Evolutionary conservation across 30 jellyfish, hydroid and myxozoan genomes (phyloP).

Genomic region (Turritopsis dohrnii): DNA sequence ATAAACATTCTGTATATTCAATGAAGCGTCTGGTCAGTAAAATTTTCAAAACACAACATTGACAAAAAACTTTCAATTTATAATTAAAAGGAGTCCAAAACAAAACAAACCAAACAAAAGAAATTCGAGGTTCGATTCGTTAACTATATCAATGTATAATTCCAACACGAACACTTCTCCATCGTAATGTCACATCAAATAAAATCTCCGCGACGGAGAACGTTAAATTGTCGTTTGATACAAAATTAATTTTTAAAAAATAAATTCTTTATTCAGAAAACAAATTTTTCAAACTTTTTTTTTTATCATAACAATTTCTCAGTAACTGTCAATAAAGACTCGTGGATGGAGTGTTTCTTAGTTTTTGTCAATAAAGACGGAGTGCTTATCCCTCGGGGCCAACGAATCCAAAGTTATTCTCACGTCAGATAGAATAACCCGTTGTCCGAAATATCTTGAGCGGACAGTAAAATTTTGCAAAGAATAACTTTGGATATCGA

Average conservation of each 20-base stretch:
- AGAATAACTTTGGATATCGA: not conserved
- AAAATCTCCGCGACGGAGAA: not conserved
- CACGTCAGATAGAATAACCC: not conserved
- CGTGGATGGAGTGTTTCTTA: not conserved
- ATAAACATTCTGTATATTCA: too few relatives aligned
- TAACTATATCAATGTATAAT: not conserved
- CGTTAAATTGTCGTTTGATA: not conserved
- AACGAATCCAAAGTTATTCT: not conserved
- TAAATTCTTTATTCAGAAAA: slow-evolving; percentile 12
- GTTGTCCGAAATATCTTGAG: not conserved
- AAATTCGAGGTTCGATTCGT: not conserved
- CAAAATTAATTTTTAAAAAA: slow-evolving; percentile 15
- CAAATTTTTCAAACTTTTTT: slow-evolving; percentile 9
- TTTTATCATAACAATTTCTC: not conserved
- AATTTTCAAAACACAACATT: not conserved
- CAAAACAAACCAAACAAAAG: not conserved
- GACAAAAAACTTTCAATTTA: not conserved
- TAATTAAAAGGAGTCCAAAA: not conserved
- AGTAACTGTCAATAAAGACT: not conserved
- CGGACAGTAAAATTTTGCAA: not conserved
- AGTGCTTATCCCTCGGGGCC: not conserved
- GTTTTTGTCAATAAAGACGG: not conserved
- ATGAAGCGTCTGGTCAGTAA: not conserved
- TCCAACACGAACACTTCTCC: not conserved
- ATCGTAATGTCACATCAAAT: not conserved